Percentiles rank a stretch among this genome's conserved stretches.
Conservation (phyloP, 2,888 invertebrate genomes). For the Allygus modestus region DNA sequence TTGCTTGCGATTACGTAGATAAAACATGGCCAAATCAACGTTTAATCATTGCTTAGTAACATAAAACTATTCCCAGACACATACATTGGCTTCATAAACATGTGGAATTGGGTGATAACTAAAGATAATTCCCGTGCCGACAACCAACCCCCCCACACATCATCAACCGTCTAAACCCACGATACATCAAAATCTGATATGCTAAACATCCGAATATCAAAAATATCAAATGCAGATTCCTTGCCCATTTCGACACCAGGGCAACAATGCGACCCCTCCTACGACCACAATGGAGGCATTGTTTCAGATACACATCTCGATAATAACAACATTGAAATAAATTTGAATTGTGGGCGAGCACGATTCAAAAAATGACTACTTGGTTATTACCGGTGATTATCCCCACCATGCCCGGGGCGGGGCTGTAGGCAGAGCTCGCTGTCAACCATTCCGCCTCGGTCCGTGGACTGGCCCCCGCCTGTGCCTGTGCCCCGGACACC, state of each 20-base stretch:
- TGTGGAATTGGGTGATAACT: too few species aligned
- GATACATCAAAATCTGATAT: neutral
- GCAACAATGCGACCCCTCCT: neutral
- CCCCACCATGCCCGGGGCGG: conserved; percentile 35
- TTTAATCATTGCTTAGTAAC: too few species aligned
- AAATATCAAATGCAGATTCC: neutral
- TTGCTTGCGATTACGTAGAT: too few species aligned
- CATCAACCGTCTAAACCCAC: too few species aligned
- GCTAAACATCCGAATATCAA: conserved; percentile 23
- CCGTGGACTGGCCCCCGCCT: neutral
- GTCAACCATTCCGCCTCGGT: conserved; percentile 35
- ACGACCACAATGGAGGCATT: conserved; percentile 38
- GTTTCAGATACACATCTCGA: conserved; percentile 48
- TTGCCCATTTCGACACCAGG: neutral
- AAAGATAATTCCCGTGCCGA: too few species aligned
- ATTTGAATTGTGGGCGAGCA: conserved; percentile 60
- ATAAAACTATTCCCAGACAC: too few species aligned
- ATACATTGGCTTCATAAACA: too few species aligned
- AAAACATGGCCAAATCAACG: too few species aligned
- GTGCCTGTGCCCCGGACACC: neutral
- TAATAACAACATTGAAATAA: conserved; percentile 57
- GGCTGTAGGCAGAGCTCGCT: neutral
- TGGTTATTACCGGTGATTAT: conserved; percentile 54
- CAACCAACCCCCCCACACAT: too few species aligned
- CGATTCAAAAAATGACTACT: conserved; percentile 58